Percentiles rank a stretch among this genome's conserved stretches.
Conservation (phyloP, 2,113 vertebrate species). For the Chionodraco myersi region DNA sequence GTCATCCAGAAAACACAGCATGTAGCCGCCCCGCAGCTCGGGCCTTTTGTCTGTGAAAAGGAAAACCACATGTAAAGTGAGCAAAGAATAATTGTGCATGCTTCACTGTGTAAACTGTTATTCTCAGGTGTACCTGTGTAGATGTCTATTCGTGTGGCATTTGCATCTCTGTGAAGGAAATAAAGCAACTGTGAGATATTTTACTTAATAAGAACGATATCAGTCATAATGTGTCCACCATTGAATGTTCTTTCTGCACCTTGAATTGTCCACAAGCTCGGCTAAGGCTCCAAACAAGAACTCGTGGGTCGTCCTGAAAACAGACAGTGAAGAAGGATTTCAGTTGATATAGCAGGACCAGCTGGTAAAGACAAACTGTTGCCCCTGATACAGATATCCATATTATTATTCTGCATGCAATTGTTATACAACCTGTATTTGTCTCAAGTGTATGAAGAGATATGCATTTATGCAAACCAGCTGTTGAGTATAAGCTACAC, state of each 20-base stretch:
- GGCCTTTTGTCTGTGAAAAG: conserved; percentile 85
- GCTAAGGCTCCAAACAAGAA: conserved; percentile 98
- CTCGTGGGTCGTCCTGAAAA: conserved; percentile 95
- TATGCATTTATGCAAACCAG: background rate
- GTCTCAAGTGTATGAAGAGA: background rate
- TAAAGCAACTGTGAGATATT: conserved; percentile 4
- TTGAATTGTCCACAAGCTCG: conserved; percentile 98
- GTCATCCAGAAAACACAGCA: conserved; percentile 98
- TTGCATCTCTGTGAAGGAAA: conserved; percentile 90
- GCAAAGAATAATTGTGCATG: background rate
- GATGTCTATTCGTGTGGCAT: conserved; percentile 97
- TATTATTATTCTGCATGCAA: background rate
- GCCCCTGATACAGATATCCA: background rate
- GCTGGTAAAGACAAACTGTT: background rate
- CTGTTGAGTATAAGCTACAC: background rate
- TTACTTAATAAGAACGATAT: background rate
- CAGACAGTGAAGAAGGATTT: conserved; percentile 12
- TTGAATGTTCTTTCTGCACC: conserved; percentile 74
- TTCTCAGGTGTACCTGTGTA: conserved; percentile 87
- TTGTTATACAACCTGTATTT: conserved; percentile 17
- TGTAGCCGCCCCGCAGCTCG: conserved; percentile 93
- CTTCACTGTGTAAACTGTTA: background rate
- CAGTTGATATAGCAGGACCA: background rate
- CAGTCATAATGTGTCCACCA: background rate
- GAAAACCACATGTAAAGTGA: conserved; percentile 4